Percentiles rank a stretch among this genome's conserved stretches.
These are phyloP conservation scores for Eupeodes latifasciatus DNA, from an alignment of 2,888 invertebrate genomes.

Conservation along the genomic window DNA sequence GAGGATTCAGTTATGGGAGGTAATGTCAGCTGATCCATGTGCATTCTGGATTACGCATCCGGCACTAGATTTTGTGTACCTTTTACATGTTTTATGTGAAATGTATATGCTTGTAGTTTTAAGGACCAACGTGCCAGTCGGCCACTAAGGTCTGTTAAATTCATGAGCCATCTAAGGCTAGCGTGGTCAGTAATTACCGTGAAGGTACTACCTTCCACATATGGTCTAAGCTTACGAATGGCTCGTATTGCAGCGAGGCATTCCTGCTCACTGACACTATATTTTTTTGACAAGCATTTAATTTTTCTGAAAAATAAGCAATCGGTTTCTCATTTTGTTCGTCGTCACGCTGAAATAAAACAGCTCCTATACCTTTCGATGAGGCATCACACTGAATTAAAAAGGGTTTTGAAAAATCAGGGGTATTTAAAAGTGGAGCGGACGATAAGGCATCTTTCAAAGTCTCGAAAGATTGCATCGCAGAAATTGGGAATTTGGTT, in stretches of 20 bases:
- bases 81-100: slow-evolving; percentile 5
- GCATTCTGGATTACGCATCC: slow-evolving; percentile 3
- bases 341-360: not conserved
- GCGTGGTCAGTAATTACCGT: slow-evolving; percentile 5
- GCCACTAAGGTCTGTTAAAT: slow-evolving; percentile 1
- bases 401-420: not conserved
- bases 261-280: slow-evolving; percentile 21
- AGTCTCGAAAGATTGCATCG: not conserved
- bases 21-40: slow-evolving; percentile 7
- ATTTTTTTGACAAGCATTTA: slow-evolving; percentile 15
- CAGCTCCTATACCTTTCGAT: not conserved
- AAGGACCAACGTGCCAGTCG: slow-evolving; percentile 15
- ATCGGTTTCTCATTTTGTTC: not conserved
- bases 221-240: not conserved
- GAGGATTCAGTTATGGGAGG: not conserved
- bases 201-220: slow-evolving; percentile 6
- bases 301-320: not conserved
- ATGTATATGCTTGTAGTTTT: not conserved
- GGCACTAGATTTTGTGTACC: slow-evolving; percentile 11
- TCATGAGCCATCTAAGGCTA: not conserved
- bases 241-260: slow-evolving; percentile 12
- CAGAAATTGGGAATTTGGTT: not conserved
- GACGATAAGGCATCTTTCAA: not conserved
- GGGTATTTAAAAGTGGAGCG: not conserved
- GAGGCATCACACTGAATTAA: not conserved